phyloP scores from a whole-genome alignment of 2,888 invertebrate genomes.

The Dicyrtoma fusca region DNA sequence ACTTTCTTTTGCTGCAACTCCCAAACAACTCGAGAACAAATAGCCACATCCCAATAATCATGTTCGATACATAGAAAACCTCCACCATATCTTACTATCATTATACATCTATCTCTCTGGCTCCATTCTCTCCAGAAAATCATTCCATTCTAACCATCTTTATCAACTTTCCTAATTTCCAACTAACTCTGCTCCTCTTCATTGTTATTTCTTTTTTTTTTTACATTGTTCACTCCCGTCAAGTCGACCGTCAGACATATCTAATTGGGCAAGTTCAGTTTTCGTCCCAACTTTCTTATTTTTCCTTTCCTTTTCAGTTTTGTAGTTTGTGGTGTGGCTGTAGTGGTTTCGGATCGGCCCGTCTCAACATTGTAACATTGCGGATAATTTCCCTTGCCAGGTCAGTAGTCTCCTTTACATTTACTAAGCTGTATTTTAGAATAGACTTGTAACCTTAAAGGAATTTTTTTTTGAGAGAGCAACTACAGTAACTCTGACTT shows the following conservation, averaged over 20 bases:
- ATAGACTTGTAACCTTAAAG: too few species aligned
- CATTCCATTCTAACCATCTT: conserved; percentile 1
- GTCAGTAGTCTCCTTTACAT: too few species aligned
- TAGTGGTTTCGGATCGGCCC: background rate
- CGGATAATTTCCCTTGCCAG: background rate
- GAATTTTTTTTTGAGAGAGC: too few species aligned
- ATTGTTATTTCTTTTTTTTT: background rate
- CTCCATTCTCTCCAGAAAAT: conserved; percentile 8
- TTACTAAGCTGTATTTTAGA: too few species aligned
- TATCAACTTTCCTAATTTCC: background rate
- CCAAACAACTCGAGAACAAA: background rate
- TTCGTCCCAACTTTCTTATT: background rate
- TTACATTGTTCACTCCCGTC: too few species aligned
- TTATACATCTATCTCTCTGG: conserved; percentile 6
- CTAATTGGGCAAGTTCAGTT: background rate
- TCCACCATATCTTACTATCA: conserved; percentile 12
- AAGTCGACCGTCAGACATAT: background rate
- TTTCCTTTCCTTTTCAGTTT: conserved; percentile 1
- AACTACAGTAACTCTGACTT: too few species aligned
- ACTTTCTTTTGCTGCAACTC: conserved; percentile 26
- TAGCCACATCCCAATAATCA: conserved; percentile 29
- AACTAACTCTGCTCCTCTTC: background rate
- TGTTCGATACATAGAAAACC: conserved; percentile 7
- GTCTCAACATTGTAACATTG: conserved; percentile 3
- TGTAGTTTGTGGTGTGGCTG: too few species aligned